Conservation (phyloP, 2,888 invertebrate genomes). For the Protophormia terraenovae region DNA sequence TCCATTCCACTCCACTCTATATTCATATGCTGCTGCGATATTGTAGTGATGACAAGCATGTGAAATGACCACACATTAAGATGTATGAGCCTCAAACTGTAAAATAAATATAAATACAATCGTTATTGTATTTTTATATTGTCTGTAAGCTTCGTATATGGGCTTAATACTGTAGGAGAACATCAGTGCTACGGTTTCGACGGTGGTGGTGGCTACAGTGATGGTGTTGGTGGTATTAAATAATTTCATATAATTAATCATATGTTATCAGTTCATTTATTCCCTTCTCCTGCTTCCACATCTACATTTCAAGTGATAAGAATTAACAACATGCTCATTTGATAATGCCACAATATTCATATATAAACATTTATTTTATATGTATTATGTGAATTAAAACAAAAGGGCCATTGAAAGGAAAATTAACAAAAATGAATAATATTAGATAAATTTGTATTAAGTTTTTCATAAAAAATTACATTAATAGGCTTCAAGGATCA, state of each 20-base stretch:
- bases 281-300: slow-evolving; percentile 16
- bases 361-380: background rate
- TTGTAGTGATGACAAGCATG: slow-evolving; percentile 62
- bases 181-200: background rate
- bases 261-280: slow-evolving; percentile 59
- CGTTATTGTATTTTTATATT: background rate
- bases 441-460: background rate
- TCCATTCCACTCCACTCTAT: slow-evolving; percentile 16
- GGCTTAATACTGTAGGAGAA: slow-evolving; percentile 29
- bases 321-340: slow-evolving; percentile 38
- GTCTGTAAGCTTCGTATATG: slow-evolving; percentile 33
- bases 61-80: slow-evolving; percentile 64
- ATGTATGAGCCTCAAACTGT: slow-evolving; percentile 27
- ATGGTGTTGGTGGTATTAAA: slow-evolving; percentile 56
- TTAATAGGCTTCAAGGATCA: background rate
- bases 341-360: background rate
- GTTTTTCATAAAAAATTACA: background rate
- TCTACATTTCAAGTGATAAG: slow-evolving; percentile 53
- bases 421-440: background rate
- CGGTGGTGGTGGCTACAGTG: background rate
- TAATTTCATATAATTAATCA: slow-evolving; percentile 66
- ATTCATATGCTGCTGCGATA: background rate
- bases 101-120: slow-evolving; percentile 13
- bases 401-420: background rate
- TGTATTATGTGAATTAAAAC: background rate